Evolutionary conservation across 2,797 vertebrate species (phyloP).

Genomic region (Eospalax fontanierii): DNA sequence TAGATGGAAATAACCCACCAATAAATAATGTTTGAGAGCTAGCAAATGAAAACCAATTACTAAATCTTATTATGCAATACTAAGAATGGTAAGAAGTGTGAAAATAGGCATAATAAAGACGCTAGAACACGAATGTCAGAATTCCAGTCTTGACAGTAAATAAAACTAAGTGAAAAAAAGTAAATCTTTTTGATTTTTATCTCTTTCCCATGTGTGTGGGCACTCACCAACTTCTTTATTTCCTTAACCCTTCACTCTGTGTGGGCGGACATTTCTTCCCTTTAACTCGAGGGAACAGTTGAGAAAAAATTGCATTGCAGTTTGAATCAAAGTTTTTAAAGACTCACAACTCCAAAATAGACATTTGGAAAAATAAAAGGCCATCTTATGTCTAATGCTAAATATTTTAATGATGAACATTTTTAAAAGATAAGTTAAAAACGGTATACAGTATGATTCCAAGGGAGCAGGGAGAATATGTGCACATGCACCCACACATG

Average conservation of each 20-base stretch:
- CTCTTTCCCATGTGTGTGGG: neutral
- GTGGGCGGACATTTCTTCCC: neutral
- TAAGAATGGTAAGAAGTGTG: slow-evolving; percentile 26
- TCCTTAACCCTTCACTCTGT: slow-evolving; percentile 62
- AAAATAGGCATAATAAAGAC: slow-evolving; percentile 47
- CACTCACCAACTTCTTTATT: slow-evolving; percentile 33
- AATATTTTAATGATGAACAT: slow-evolving; percentile 57
- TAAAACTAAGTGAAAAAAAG: slow-evolving; percentile 22
- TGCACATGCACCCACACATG: neutral
- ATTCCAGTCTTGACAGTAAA: neutral
- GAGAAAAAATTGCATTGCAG: slow-evolving; percentile 55
- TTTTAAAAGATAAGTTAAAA: slow-evolving; percentile 52
- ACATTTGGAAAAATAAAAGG: slow-evolving; percentile 12
- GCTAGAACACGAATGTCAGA: slow-evolving; percentile 24
- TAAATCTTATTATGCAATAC: slow-evolving; percentile 36
- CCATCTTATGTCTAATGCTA: slow-evolving; percentile 23
- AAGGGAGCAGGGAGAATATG: neutral
- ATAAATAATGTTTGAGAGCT: slow-evolving; percentile 33
- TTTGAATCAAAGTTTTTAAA: slow-evolving; percentile 51
- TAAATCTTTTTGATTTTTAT: slow-evolving; percentile 58
- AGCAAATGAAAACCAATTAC: slow-evolving; percentile 18
- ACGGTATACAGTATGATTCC: slow-evolving; percentile 8
- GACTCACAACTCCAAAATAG: slow-evolving; percentile 24
- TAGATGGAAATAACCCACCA: neutral
- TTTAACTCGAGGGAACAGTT: slow-evolving; percentile 51